Conservation (phyloP, 2,797 vertebrate genomes). For the Euphonia xanthogaster region DNA sequence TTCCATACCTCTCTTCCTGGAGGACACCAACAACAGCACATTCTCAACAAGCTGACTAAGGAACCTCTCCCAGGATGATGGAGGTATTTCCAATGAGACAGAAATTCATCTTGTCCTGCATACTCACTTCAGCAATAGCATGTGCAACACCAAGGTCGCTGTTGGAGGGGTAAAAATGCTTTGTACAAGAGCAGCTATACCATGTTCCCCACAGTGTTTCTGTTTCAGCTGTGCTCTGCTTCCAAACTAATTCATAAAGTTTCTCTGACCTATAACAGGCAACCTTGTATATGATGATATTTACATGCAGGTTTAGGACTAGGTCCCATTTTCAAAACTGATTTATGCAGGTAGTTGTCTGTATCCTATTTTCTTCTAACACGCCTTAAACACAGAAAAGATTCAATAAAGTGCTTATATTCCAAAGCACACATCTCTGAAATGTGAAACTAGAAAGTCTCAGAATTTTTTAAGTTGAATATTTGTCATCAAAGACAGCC, state of each 20-base stretch:
- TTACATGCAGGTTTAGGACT: background rate
- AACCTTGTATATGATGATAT: background rate
- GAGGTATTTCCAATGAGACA: background rate
- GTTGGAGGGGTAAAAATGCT: background rate
- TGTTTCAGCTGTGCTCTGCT: background rate
- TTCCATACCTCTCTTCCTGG: background rate
- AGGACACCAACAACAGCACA: accelerated
- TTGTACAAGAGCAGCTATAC: background rate
- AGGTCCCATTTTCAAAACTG: background rate
- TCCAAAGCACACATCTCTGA: background rate
- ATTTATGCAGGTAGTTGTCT: background rate
- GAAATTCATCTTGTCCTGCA: background rate
- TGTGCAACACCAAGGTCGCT: accelerated
- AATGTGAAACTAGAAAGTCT: background rate
- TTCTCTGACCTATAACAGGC: background rate
- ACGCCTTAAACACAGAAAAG: background rate
- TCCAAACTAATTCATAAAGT: background rate
- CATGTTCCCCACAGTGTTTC: background rate
- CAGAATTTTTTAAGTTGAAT: background rate
- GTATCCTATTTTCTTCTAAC: background rate
- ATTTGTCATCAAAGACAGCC: background rate
- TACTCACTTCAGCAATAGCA: background rate
- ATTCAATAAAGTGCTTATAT: background rate
- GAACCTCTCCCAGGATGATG: background rate
- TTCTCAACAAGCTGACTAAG: background rate